Evolutionary conservation across 1,140 invertebrate genomes (phyloP).

Genomic region (Geopemphigus sp.): DNA sequence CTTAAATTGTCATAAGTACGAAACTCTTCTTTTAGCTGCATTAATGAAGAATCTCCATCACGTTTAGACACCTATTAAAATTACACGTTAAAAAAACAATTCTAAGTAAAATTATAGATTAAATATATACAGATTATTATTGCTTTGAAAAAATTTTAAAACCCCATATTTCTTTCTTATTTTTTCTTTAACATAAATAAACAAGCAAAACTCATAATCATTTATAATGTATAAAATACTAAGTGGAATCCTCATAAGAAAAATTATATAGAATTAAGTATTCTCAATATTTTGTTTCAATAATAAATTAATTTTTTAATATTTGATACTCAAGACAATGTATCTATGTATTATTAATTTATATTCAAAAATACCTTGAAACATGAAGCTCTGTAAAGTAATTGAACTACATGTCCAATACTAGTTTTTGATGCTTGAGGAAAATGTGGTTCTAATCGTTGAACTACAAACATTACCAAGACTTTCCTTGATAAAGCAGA

Average conservation of each 20-base stretch:
- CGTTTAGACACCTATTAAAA: conserved; percentile 86
- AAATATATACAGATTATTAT: too few species aligned
- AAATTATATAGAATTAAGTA: too few species aligned
- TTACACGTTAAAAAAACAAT: conserved; percentile 15
- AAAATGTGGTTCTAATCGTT: conserved; percentile 90
- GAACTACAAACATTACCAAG: conserved; percentile 97
- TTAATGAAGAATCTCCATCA: conserved; percentile 94
- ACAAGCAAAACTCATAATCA: too few species aligned
- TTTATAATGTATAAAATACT: too few species aligned
- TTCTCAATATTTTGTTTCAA: too few species aligned
- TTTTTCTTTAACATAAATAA: too few species aligned
- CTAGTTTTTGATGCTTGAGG: conserved; percentile 97
- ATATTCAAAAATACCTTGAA: conserved; percentile 76
- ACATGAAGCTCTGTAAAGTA: conserved; percentile 95
- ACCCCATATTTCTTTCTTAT: too few species aligned
- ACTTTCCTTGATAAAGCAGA: conserved; percentile 96
- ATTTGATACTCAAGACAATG: neutral
- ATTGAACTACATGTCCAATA: conserved; percentile 97
- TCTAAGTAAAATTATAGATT: neutral
- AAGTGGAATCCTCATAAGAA: too few species aligned
- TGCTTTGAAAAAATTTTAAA: too few species aligned
- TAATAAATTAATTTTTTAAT: neutral
- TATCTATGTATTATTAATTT: neutral
- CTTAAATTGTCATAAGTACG: conserved; percentile 89
- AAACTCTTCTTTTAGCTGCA: conserved; percentile 98